A percentile compares a stretch with the other conserved stretches of the same genome.
phyloP scores from a whole-genome alignment of 2,113 vertebrate species.

The Cavia aperea region DNA sequence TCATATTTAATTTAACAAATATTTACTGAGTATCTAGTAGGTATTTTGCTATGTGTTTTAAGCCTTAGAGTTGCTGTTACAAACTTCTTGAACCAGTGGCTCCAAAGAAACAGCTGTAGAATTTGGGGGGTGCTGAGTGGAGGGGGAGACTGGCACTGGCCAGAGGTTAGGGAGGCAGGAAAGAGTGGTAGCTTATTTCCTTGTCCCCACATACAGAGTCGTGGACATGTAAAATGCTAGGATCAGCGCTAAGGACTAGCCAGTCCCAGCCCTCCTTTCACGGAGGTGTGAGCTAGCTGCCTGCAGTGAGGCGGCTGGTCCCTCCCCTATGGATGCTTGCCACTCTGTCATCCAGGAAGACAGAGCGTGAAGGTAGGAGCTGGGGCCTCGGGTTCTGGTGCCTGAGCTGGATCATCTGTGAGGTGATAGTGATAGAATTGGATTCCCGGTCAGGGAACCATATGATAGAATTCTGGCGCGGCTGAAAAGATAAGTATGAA shows the following conservation, averaged over 20 bases:
- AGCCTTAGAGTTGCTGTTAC: background rate
- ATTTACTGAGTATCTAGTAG: background rate
- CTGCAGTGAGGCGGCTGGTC: background rate
- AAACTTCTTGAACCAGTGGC: background rate
- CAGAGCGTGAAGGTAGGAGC: background rate
- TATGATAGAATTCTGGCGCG: too few species aligned
- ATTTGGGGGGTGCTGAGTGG: background rate
- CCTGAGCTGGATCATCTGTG: background rate
- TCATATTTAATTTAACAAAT: background rate
- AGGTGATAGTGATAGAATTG: background rate
- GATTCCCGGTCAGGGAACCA: too few species aligned
- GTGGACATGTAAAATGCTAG: background rate
- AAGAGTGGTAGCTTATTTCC: background rate
- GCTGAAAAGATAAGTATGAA: too few species aligned
- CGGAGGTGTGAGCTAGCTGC: background rate
- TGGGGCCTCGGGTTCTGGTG: background rate
- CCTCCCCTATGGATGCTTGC: accelerated
- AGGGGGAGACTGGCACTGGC: background rate
- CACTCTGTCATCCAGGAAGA: background rate
- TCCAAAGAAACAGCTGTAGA: background rate
- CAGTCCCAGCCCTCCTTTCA: background rate
- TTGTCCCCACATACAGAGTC: background rate
- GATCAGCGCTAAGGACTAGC: background rate
- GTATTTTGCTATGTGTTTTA: background rate
- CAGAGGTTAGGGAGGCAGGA: background rate